Conservation (phyloP, 2,888 invertebrate species). For the Pseudoips prasinana region DNA sequence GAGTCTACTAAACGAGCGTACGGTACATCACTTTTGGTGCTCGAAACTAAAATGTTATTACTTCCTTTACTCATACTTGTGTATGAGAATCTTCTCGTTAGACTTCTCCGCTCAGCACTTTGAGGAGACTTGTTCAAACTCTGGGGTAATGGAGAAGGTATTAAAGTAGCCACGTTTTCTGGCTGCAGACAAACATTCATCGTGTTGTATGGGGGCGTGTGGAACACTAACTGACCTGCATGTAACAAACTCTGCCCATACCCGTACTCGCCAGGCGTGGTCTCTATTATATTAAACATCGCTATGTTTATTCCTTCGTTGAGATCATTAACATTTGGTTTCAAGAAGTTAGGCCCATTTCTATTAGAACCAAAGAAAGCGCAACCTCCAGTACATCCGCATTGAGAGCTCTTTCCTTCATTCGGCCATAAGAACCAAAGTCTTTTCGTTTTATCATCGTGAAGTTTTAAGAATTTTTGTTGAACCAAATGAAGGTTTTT, state of each 20-base stretch:
- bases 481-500: slow-evolving; percentile 89
- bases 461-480: slow-evolving; percentile 90
- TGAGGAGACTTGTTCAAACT: slow-evolving; percentile 66
- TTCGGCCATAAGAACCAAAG: slow-evolving; percentile 97
- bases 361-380: slow-evolving; percentile 96
- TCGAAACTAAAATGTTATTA: slow-evolving; percentile 65
- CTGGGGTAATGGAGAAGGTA: slow-evolving; percentile 71
- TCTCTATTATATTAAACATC: slow-evolving; percentile 86
- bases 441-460: slow-evolving; percentile 92
- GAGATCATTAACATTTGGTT: slow-evolving; percentile 90
- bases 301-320: slow-evolving; percentile 92
- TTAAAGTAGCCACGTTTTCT: slow-evolving; percentile 66
- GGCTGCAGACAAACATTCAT: slow-evolving; percentile 90
- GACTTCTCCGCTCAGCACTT: slow-evolving; percentile 61
- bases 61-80: slow-evolving; percentile 74
- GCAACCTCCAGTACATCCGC: slow-evolving; percentile 98
- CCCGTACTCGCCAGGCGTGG: slow-evolving; percentile 91
- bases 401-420: slow-evolving; percentile 87
- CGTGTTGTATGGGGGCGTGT: slow-evolving; percentile 93
- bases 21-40: slow-evolving; percentile 86
- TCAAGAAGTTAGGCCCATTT: slow-evolving; percentile 94
- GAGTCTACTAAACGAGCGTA: slow-evolving; percentile 90
- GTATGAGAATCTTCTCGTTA: slow-evolving; percentile 75
- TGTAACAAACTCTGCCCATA: slow-evolving; percentile 97
- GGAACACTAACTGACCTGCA: slow-evolving; percentile 92